phyloP scores from a whole-genome alignment of 2,888 invertebrate genomes.

The Aelia acuminata region DNA sequence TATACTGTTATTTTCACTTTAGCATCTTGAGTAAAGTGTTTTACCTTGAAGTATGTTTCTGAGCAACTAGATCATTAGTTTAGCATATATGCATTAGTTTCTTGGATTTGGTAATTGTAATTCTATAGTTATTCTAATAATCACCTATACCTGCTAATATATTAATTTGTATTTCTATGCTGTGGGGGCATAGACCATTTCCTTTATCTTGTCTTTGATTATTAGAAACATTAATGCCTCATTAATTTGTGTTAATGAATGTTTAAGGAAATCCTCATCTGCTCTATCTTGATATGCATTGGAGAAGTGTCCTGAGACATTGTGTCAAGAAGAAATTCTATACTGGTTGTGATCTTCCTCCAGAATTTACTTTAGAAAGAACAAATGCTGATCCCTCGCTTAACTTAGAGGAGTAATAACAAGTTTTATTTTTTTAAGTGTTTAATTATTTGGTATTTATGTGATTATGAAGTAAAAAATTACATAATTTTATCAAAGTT shows the following conservation, averaged over 20 bases:
- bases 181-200: too few relatives aligned
- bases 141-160: too few relatives aligned
- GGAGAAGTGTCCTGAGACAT: slow-evolving; percentile 77
- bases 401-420: slow-evolving; percentile 1
- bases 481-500: not conserved
- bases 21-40: too few relatives aligned
- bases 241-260: not conserved
- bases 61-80: too few relatives aligned
- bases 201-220: not conserved
- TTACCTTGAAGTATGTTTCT: too few relatives aligned
- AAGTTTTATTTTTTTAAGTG: not conserved
- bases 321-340: slow-evolving; percentile 78
- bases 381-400: slow-evolving; percentile 42
- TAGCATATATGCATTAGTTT: too few relatives aligned
- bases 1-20: too few relatives aligned
- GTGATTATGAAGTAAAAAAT: too few relatives aligned
- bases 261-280: slow-evolving; percentile 73
- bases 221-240: not conserved
- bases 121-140: too few relatives aligned
- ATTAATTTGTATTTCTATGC: too few relatives aligned
- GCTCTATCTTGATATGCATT: slow-evolving; percentile 76
- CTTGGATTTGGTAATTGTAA: too few relatives aligned
- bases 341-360: slow-evolving; percentile 79
- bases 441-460: not conserved
- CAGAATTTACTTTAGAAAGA: slow-evolving; percentile 56